A percentile compares a stretch with the other conserved stretches of the same genome.
Conservation (phyloP, 2,888 invertebrate species). For the Pherbina coryleti region DNA sequence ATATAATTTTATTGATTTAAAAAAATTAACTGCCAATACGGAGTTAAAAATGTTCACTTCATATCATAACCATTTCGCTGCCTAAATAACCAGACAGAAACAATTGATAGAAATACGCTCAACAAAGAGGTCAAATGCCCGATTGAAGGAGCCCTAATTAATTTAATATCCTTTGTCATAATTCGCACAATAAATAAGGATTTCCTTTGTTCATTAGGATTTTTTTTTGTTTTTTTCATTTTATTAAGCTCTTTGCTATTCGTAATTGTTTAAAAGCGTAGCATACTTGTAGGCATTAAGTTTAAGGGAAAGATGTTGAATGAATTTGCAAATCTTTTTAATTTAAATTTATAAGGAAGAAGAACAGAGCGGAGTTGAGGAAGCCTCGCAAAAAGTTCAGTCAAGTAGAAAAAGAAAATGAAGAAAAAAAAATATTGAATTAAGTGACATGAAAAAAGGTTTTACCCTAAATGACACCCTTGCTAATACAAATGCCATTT, state of each 20-base stretch:
- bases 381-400: background rate
- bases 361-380: background rate
- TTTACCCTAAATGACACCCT: no score
- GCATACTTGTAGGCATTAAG: background rate
- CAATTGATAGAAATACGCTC: background rate
- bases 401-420: background rate
- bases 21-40: no score
- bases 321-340: background rate
- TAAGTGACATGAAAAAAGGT: background rate
- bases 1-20: no score
- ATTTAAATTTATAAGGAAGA: background rate
- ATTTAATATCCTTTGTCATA: slow-evolving; percentile 14
- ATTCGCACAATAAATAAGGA: slow-evolving; percentile 15
- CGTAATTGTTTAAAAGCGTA: background rate
- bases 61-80: background rate
- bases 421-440: background rate
- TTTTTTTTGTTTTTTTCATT: background rate
- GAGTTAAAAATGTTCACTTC: background rate
- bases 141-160: slow-evolving; percentile 10
- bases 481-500: no score
- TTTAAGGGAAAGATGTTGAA: background rate
- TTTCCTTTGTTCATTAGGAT: background rate
- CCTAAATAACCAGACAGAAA: background rate
- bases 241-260: background rate
- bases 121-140: background rate